Evolutionary conservation across 2,113 vertebrate genomes (phyloP).

Genomic region (Progne subis): DNA sequence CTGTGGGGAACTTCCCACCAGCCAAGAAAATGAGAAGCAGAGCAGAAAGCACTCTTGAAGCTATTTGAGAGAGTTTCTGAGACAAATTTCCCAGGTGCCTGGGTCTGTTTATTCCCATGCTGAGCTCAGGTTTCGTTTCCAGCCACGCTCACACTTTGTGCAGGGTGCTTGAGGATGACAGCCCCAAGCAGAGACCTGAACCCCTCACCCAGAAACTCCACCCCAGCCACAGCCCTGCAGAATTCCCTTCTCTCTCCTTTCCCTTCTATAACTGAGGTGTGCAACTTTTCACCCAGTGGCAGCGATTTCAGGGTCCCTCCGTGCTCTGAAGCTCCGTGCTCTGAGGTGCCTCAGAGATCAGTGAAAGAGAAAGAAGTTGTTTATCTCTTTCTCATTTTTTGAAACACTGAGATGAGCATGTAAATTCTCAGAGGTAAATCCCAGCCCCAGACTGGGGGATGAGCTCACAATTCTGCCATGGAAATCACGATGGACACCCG

Average conservation of each 20-base stretch:
- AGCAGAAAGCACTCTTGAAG: not conserved
- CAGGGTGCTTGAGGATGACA: not conserved
- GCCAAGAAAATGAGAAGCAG: not conserved
- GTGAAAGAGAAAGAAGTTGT: not conserved
- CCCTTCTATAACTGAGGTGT: not conserved
- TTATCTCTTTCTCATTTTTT: not conserved
- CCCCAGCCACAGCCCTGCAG: not conserved
- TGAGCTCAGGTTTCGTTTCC: not conserved
- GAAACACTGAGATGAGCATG: not conserved
- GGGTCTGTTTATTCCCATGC: not conserved
- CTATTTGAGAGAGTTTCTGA: not conserved
- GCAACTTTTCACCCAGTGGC: not conserved
- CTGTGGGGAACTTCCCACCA: not conserved
- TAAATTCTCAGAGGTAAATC: not conserved
- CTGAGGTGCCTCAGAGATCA: not conserved
- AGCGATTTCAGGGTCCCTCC: not conserved
- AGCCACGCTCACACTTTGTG: not conserved
- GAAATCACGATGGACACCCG: rapidly evolving
- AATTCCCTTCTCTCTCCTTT: not conserved
- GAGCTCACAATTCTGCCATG: rapidly evolving
- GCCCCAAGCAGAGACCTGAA: not conserved
- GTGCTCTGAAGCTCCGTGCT: not conserved
- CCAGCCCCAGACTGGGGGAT: not conserved
- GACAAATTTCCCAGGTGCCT: not conserved
- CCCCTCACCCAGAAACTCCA: not conserved